Evolutionary conservation across 2,113 vertebrate genomes (phyloP).

Genomic region (Erinaceus europaeus): DNA sequence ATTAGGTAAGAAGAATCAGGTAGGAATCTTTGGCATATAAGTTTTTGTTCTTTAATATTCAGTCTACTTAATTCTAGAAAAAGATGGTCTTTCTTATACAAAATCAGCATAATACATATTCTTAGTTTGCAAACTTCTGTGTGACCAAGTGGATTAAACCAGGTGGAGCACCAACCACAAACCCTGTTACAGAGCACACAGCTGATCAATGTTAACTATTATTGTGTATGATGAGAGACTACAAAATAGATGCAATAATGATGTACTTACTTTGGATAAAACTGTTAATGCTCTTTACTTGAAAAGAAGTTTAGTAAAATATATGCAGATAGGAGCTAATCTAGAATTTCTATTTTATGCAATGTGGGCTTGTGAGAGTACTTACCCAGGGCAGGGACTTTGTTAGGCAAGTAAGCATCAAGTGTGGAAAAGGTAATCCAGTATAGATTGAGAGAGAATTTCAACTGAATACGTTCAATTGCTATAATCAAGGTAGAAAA

Average conservation of each 20-base stretch:
- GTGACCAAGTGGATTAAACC: neutral
- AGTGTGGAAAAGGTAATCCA: neutral
- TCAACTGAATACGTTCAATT: neutral
- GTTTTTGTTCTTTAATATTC: neutral
- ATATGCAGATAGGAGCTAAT: neutral
- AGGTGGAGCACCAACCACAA: neutral
- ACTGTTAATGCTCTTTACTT: neutral
- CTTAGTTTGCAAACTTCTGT: neutral
- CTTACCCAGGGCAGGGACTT: neutral
- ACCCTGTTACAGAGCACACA: neutral
- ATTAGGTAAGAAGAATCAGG: neutral
- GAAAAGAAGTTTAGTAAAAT: neutral
- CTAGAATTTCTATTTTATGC: neutral
- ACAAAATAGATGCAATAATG: neutral
- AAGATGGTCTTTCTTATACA: neutral
- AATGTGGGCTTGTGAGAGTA: neutral
- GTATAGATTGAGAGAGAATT: neutral
- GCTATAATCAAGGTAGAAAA: neutral
- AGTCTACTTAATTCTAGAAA: neutral
- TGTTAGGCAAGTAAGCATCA: neutral
- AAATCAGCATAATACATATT: neutral
- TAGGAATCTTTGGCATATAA: neutral
- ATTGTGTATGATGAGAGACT: neutral
- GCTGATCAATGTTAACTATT: slow-evolving; percentile 27
- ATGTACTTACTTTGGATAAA: neutral